phyloP scores from a whole-genome alignment of 1,140 invertebrate genomes.

The Ganaspis sp. region DNA sequence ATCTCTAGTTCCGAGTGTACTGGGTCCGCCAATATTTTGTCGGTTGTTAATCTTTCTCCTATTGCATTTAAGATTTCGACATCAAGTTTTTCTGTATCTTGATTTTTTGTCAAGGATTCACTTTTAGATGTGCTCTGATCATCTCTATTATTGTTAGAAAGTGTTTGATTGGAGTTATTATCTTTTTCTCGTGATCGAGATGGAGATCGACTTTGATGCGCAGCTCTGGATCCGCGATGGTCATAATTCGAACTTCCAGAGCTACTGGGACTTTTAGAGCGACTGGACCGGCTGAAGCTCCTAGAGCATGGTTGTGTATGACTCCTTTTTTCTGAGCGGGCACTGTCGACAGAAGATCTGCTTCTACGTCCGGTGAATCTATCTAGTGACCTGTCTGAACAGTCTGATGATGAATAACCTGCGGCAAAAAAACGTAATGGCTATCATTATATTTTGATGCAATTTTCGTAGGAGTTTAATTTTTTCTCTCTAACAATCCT shows the following conservation, averaged over 20 bases:
- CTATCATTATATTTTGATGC: too few relatives aligned
- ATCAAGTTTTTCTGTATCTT: not conserved
- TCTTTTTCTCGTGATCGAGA: not conserved
- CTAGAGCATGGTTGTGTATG: not conserved
- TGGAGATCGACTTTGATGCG: not conserved
- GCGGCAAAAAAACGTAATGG: not conserved
- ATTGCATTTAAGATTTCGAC: not conserved
- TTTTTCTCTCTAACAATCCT: too few relatives aligned
- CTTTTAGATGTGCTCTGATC: too few relatives aligned
- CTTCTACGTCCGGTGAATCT: not conserved
- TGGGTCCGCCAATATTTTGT: not conserved
- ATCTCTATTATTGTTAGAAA: too few relatives aligned
- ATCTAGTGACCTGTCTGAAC: not conserved
- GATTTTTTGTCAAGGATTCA: too few relatives aligned
- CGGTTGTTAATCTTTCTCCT: not conserved
- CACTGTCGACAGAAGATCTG: not conserved
- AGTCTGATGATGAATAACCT: not conserved
- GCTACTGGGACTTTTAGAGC: not conserved
- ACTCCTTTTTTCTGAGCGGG: not conserved
- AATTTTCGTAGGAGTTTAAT: too few relatives aligned
- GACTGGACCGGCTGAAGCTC: not conserved
- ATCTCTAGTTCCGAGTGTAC: not conserved
- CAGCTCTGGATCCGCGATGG: not conserved
- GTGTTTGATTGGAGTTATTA: not conserved
- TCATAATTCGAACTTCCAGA: too few relatives aligned